Evolutionary conservation across 2,888 invertebrate species (phyloP).

Genomic region (Mantis religiosa): DNA sequence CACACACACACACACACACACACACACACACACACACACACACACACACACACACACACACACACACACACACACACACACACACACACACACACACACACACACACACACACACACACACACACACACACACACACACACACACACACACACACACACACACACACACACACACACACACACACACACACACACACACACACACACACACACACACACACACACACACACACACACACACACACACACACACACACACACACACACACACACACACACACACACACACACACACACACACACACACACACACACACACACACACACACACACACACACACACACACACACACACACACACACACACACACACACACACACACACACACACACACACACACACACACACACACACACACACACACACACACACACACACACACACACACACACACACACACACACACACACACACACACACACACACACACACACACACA

Average conservation of each 20-base stretch:
- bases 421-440: background rate
- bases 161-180: background rate
- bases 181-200: background rate
- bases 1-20: background rate
- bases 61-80: background rate
- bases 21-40: background rate
- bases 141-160: background rate
- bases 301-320: background rate
- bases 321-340: background rate
- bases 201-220: background rate
- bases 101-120: background rate
- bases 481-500: background rate
- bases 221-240: background rate
- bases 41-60: background rate
- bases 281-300: background rate
- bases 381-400: background rate
- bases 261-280: background rate
- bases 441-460: background rate
- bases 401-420: background rate
- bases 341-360: background rate
- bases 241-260: background rate
- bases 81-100: background rate
- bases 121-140: background rate
- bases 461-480: background rate
- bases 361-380: background rate